These are phyloP conservation scores for Dolichoris vasculosae DNA, from an alignment of 1,140 invertebrate genomes.

Conservation along the genomic window DNA sequence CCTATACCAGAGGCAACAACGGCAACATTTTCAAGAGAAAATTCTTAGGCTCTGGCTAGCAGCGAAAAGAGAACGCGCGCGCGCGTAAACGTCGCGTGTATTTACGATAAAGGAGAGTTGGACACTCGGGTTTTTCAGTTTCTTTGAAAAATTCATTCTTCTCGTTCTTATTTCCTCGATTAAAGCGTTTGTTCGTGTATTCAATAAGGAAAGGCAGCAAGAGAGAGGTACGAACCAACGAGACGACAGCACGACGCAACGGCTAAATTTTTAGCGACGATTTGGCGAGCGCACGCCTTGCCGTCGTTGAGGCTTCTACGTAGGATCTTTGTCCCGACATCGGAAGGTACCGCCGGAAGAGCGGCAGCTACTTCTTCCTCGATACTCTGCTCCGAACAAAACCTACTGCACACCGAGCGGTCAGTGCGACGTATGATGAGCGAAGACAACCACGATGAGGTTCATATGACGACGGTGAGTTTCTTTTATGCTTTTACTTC, in stretches of 20 bases:
- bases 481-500: not conserved
- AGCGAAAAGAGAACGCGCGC: too few species aligned
- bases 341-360: not conserved
- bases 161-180: too few species aligned
- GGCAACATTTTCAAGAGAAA: constrained; percentile 23
- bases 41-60: constrained; percentile 4
- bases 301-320: constrained; percentile 21
- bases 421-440: constrained; percentile 59
- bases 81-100: not conserved
- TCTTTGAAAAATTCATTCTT: too few species aligned
- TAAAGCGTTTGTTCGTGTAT: too few species aligned
- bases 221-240: not conserved
- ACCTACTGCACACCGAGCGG: not conserved
- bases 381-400: constrained; percentile 1
- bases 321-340: constrained; percentile 3
- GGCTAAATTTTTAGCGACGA: constrained; percentile 18
- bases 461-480: constrained; percentile 69
- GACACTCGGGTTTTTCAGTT: too few species aligned
- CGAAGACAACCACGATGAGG: constrained; percentile 62
- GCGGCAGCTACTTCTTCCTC: not conserved
- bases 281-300: not conserved
- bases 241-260: constrained; percentile 12
- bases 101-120: not conserved
- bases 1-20: too few species aligned
- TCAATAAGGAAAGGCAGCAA: too few species aligned